These are phyloP conservation scores for Pseudomyrmex concolor DNA, from an alignment of 1,140 invertebrate genomes.

Conservation along the genomic window DNA sequence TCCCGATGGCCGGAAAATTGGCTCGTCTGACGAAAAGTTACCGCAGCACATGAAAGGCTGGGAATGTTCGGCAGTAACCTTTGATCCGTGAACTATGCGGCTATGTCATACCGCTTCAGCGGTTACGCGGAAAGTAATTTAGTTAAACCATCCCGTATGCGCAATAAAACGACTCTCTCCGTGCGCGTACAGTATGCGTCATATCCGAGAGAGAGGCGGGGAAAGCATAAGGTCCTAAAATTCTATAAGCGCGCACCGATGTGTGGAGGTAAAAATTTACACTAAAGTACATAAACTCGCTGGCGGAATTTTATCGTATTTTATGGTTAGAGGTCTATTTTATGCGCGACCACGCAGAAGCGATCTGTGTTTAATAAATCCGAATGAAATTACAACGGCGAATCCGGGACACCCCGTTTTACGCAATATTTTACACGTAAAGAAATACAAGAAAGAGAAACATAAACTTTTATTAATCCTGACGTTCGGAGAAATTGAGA, in stretches of 20 bases:
- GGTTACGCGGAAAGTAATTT: conserved; percentile 75
- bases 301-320: conserved; percentile 34
- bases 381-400: neutral
- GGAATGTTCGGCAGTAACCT: conserved; percentile 68
- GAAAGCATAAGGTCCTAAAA: conserved; percentile 55
- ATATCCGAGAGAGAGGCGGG: conserved; percentile 23
- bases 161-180: conserved; percentile 69
- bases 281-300: conserved; percentile 49
- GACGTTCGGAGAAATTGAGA: neutral
- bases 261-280: conserved; percentile 41
- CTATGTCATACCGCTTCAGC: conserved; percentile 71
- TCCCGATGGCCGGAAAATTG: conserved; percentile 61
- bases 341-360: neutral
- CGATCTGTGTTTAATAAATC: conserved; percentile 19
- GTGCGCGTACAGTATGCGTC: conserved; percentile 44
- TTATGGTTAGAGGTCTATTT: conserved; percentile 6
- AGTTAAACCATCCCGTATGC: conserved; percentile 73
- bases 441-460: too few species aligned
- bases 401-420: neutral
- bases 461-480: neutral
- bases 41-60: conserved; percentile 62
- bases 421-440: too few species aligned
- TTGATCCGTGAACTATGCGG: conserved; percentile 75
- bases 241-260: conserved; percentile 49
- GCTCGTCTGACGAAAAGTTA: conserved; percentile 60